Conservation (phyloP, 1,140 invertebrate species). For the Ceratina australensis region DNA sequence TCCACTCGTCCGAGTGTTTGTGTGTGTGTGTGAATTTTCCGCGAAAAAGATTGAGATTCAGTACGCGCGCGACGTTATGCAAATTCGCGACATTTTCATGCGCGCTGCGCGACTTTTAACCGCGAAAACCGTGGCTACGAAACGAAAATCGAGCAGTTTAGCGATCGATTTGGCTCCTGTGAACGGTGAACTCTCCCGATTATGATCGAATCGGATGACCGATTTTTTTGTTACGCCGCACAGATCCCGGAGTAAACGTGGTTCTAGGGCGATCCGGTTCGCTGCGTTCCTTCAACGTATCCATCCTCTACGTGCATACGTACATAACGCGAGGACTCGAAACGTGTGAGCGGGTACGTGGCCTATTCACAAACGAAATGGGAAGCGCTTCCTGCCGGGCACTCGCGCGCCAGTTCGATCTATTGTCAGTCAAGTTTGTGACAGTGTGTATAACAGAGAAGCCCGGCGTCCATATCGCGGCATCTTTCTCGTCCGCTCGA, state of each 20-base stretch:
- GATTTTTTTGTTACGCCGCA: slow-evolving; percentile 33
- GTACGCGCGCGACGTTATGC: slow-evolving; percentile 6
- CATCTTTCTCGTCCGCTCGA: slow-evolving; percentile 36
- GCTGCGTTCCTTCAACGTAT: slow-evolving; percentile 60
- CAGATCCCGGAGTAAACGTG: slow-evolving; percentile 35
- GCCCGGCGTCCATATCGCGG: slow-evolving; percentile 10
- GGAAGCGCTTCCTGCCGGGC: slow-evolving; percentile 67
- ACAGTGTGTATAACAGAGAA: slow-evolving; percentile 26
- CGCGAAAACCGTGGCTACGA: not conserved
- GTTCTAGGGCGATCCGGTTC: slow-evolving; percentile 66
- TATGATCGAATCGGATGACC: slow-evolving; percentile 26
- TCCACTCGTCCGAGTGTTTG: not conserved
- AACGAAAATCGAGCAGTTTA: not conserved
- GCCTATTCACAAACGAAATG: slow-evolving; percentile 68
- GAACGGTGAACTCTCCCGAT: slow-evolving; percentile 1
- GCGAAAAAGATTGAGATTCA: slow-evolving; percentile 27
- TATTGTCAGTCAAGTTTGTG: slow-evolving; percentile 65
- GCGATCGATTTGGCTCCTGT: too few species aligned
- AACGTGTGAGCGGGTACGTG: slow-evolving; percentile 47
- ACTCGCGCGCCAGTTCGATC: slow-evolving; percentile 63
- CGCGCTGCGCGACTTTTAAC: not conserved
- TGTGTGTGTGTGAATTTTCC: not conserved
- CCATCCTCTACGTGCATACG: too few species aligned
- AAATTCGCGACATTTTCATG: slow-evolving; percentile 18
- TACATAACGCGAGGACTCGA: slow-evolving; percentile 23